Evolutionary conservation across 2,797 vertebrate species (phyloP).

Genomic region (Silurus lanzhouensis): DNA sequence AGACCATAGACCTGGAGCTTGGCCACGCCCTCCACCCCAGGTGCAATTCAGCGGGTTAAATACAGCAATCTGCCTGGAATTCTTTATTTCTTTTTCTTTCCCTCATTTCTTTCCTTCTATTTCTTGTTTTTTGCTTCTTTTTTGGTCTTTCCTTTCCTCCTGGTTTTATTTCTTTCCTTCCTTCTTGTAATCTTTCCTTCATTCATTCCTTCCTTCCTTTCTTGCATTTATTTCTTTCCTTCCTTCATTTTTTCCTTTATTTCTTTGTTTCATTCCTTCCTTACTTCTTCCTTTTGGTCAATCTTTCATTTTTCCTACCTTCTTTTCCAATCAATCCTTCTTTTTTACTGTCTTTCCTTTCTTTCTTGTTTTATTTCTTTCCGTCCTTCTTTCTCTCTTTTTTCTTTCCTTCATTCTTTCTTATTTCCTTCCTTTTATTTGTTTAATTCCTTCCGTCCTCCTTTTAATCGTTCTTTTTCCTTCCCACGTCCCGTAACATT

Average conservation of each 20-base stretch:
- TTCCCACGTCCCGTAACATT: not conserved
- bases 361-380: too few species aligned
- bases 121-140: not conserved
- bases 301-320: not conserved
- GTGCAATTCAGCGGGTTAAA: conserved; percentile 37
- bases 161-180: not conserved
- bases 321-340: not conserved
- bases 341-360: too few species aligned
- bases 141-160: not conserved
- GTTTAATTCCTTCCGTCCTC: too few species aligned
- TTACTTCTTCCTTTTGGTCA: not conserved
- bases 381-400: too few species aligned
- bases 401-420: too few species aligned
- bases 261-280: too few species aligned
- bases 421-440: too few species aligned
- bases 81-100: not conserved
- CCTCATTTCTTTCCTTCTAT: not conserved
- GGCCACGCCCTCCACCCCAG: conserved; percentile 21
- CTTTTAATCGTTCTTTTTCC: too few species aligned
- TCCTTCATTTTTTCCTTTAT: not conserved
- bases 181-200: not conserved
- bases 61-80: not conserved
- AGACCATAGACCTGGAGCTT: conserved; percentile 21
- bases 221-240: not conserved
- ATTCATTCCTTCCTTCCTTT: not conserved